These are phyloP conservation scores for Tyto alba DNA, from an alignment of 2,113 vertebrate species.

Conservation along the genomic window DNA sequence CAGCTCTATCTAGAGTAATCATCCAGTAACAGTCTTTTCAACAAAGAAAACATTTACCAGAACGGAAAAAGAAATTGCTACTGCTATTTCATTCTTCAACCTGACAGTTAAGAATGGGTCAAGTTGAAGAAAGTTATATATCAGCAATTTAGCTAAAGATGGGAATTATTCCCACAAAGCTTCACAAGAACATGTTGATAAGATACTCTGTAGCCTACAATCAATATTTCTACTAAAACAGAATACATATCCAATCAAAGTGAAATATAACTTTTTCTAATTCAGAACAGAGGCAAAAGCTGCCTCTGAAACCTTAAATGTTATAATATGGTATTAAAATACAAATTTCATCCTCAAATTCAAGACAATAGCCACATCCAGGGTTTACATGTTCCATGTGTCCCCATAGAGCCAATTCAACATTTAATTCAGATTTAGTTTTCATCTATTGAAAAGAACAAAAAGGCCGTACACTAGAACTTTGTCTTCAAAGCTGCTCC, in stretches of 20 bases:
- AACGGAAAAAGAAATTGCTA: background rate
- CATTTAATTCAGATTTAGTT: background rate
- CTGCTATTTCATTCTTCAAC: background rate
- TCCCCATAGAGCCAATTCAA: background rate
- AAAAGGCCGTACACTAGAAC: background rate
- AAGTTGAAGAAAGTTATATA: background rate
- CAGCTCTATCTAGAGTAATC: background rate
- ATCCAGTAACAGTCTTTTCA: background rate
- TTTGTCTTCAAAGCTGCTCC: background rate
- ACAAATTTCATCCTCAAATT: background rate
- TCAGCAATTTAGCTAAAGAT: background rate
- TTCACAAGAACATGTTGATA: background rate
- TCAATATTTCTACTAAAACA: background rate
- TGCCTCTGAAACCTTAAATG: background rate
- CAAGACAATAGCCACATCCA: background rate
- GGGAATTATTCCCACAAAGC: background rate
- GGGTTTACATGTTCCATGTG: background rate
- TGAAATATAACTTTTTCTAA: background rate
- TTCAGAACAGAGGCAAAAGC: background rate
- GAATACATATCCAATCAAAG: background rate
- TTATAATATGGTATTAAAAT: background rate
- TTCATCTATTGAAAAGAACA: background rate
- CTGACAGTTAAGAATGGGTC: background rate
- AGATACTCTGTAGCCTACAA: background rate
- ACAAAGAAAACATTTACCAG: background rate